Evolutionary conservation across 1,140 invertebrate species (phyloP), one percentile per base, ranked within the genome.

Genomic region (Littorina saxatilis): DNA sequence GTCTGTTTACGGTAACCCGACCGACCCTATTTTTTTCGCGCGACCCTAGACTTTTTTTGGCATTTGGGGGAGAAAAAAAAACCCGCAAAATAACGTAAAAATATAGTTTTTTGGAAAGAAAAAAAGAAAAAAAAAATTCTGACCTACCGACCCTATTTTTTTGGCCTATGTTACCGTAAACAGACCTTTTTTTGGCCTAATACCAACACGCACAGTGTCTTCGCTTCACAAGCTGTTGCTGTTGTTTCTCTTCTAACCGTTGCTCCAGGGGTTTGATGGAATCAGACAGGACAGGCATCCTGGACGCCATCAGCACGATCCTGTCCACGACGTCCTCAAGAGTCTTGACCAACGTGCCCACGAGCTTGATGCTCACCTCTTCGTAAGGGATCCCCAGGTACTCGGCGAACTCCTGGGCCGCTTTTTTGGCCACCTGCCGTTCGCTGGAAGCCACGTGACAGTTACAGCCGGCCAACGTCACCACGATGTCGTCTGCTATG

Each of bases 211-310:
- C n/a, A n/a, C n/a, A n/a, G n/a, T n/a, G n/a, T n/a, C n/a, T n/a
- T n/a, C n/a, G 43, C 43, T 47, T 47, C 43, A 47, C n/a, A n/a
- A n/a, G 43, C 32, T 78, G 37, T 27, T 27, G 15, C 9, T 27
- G 35, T 23, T 37, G 17, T 35, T 32, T 50, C 0, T 77, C 52
- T 32, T 63, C 47, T 58, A 78, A 37, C n/a, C 39, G 40, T 39
- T 66, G 55, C 5, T 66, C 55, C 55, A 78, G 58, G 11, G 76
- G 76, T n/a, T 35, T 63, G 76, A 78, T 78, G 76, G 76, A n/a
- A 37, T 5, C 43, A 58, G 76, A 78, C 0, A 78, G 27, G 2
- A 20, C 7, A 11, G 76, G 76, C 0, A 78, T 0, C 23, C 76
- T 32, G 39, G 76, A 78, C 17, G 76, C 76, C 7, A 63, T 63